A percentile compares a stretch with the other conserved stretches of the same genome.
These are phyloP conservation scores for Oncopeltus fasciatus DNA, from an alignment of 1,140 invertebrate species.

Conservation along the genomic window DNA sequence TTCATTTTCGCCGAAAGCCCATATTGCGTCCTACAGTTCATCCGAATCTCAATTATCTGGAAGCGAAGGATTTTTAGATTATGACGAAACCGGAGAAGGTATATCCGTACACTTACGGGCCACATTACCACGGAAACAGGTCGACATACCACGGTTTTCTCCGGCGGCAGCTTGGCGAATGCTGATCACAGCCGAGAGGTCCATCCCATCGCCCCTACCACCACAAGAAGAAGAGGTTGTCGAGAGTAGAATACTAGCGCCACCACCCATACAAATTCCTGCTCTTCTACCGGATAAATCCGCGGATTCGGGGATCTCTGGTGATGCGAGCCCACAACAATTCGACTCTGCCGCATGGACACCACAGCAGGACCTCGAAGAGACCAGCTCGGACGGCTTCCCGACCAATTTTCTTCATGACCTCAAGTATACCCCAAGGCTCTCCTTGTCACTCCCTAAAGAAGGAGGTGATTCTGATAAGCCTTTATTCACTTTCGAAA, in stretches of 20 bases:
- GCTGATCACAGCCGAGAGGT: constrained; percentile 38
- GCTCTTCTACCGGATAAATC: constrained; percentile 44
- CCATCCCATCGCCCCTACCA: too few species aligned
- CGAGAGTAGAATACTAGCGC: constrained; percentile 39
- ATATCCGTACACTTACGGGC: constrained; percentile 58
- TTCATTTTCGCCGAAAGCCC: constrained; percentile 27
- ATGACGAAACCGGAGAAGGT: constrained; percentile 29
- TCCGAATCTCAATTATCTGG: constrained; percentile 6
- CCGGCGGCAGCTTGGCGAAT: constrained; percentile 68
- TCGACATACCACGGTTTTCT: constrained; percentile 60
- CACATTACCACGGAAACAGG: constrained; percentile 57
- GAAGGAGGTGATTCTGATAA: constrained; percentile 28
- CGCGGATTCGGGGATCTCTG: constrained; percentile 66
- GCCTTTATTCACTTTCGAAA: background rate
- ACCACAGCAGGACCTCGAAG: constrained; percentile 62
- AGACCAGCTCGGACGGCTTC: constrained; percentile 48
- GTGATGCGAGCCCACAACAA: constrained; percentile 41
- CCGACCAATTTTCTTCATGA: constrained; percentile 30
- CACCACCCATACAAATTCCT: constrained; percentile 27
- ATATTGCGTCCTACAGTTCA: constrained; percentile 14
- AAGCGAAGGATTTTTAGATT: background rate
- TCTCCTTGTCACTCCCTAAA: constrained; percentile 53
- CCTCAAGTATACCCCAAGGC: constrained; percentile 46
- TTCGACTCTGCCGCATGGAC: constrained; percentile 45
- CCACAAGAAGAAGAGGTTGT: constrained; percentile 30